Conservation (phyloP, 2,888 invertebrate species). For the Tenthredo mesomela region DNA sequence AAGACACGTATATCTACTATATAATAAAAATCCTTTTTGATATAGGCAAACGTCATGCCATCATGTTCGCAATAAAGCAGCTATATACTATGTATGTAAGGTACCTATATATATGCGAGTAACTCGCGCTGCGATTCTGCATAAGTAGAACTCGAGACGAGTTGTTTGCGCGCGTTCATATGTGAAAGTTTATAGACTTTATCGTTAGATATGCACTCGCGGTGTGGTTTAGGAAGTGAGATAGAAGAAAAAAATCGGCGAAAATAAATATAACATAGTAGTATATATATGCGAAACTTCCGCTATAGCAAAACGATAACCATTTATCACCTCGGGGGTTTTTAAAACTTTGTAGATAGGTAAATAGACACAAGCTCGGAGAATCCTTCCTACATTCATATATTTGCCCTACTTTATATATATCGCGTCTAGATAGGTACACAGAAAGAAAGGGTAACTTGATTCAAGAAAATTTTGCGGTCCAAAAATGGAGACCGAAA, state of each 20-base stretch:
- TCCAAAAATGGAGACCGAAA: too few relatives aligned
- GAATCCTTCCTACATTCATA: background rate
- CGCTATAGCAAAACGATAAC: background rate
- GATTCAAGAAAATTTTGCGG: too few relatives aligned
- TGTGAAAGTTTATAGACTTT: constrained; percentile 9
- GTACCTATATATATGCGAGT: background rate
- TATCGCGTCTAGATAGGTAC: background rate
- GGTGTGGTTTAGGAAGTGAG: background rate
- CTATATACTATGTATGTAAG: too few relatives aligned
- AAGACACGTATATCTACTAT: background rate
- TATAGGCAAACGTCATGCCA: background rate
- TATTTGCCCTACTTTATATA: background rate
- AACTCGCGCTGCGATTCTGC: background rate
- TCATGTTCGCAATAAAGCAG: background rate
- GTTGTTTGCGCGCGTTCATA: background rate
- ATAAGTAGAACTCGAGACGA: constrained; percentile 14
- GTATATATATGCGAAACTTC: background rate
- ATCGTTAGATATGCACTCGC: background rate
- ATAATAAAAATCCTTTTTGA: background rate
- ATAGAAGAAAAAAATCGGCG: background rate
- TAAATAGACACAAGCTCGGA: background rate
- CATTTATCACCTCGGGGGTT: background rate
- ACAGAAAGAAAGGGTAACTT: too few relatives aligned
- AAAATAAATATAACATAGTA: background rate
- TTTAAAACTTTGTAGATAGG: background rate